These are phyloP conservation scores for Aphidoletes aphidimyza DNA, from an alignment of 2,888 invertebrate species.

Conservation along the genomic window DNA sequence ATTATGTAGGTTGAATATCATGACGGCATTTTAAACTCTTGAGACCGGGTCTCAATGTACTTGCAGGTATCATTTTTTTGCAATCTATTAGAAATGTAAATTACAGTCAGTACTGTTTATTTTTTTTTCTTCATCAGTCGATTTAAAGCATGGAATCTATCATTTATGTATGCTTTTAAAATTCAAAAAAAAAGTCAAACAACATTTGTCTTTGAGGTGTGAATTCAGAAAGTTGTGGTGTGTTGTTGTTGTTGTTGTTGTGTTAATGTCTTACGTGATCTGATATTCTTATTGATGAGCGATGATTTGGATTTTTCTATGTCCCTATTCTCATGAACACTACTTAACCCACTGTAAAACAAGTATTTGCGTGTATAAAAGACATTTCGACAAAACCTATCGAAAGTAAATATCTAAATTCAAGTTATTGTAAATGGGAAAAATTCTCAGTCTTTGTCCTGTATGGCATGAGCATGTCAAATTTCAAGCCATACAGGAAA, in stretches of 20 bases:
- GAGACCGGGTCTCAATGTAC: neutral
- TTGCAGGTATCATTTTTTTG: constrained; percentile 11
- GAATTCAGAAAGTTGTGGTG: neutral
- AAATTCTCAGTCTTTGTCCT: no score
- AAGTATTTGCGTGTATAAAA: neutral
- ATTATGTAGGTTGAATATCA: constrained; percentile 42
- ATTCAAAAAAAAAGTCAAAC: constrained; percentile 12
- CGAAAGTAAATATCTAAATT: neutral
- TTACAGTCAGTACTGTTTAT: no score
- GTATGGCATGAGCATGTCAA: no score
- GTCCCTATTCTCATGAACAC: neutral
- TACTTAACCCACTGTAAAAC: no score
- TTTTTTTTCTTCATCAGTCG: neutral
- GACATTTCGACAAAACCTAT: neutral
- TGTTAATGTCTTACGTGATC: no score
- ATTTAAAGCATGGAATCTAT: neutral
- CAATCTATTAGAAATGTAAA: constrained; percentile 52
- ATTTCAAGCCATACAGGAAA: no score
- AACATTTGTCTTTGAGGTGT: constrained; percentile 40
- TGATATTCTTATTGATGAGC: neutral
- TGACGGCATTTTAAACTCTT: neutral
- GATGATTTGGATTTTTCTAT: neutral
- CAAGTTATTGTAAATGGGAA: no score
- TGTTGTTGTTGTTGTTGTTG: neutral
- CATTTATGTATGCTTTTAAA: neutral